phyloP scores from a whole-genome alignment of 1,140 invertebrate species.

The Spodoptera litura region DNA sequence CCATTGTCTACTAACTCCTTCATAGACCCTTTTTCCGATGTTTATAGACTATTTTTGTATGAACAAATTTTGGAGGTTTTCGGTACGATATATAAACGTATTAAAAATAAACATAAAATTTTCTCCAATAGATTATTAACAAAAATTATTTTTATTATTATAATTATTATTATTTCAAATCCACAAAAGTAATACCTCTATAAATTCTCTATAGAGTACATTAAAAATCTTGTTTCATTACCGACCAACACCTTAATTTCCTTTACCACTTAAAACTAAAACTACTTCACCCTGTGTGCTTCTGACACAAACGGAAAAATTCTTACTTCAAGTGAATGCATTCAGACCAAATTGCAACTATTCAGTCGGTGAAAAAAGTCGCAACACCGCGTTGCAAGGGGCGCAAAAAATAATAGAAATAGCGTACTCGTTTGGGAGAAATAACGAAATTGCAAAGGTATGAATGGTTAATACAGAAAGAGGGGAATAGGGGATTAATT shows the following conservation, averaged over 20 bases:
- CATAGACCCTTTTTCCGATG: too few relatives aligned
- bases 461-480: slow-evolving; percentile 66
- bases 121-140: too few relatives aligned
- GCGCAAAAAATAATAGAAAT: slow-evolving; percentile 44
- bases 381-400: slow-evolving; percentile 1
- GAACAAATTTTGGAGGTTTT: too few relatives aligned
- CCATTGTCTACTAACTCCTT: too few relatives aligned
- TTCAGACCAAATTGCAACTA: slow-evolving; percentile 19
- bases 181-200: background rate
- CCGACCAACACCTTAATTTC: slow-evolving; percentile 8
- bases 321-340: background rate
- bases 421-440: slow-evolving; percentile 54
- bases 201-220: background rate
- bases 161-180: too few relatives aligned
- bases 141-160: background rate
- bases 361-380: slow-evolving; percentile 26
- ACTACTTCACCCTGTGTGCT: background rate
- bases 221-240: background rate
- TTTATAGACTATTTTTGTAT: too few relatives aligned
- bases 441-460: slow-evolving; percentile 65
- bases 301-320: slow-evolving; percentile 24
- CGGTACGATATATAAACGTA: too few relatives aligned
- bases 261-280: slow-evolving; percentile 13
- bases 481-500: slow-evolving; percentile 49
- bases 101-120: too few relatives aligned